A percentile compares a stretch with the other conserved stretches of the same genome.
Evolutionary conservation across 2,113 vertebrate genomes (phyloP).

Genomic region (Caranx melampygus): DNA sequence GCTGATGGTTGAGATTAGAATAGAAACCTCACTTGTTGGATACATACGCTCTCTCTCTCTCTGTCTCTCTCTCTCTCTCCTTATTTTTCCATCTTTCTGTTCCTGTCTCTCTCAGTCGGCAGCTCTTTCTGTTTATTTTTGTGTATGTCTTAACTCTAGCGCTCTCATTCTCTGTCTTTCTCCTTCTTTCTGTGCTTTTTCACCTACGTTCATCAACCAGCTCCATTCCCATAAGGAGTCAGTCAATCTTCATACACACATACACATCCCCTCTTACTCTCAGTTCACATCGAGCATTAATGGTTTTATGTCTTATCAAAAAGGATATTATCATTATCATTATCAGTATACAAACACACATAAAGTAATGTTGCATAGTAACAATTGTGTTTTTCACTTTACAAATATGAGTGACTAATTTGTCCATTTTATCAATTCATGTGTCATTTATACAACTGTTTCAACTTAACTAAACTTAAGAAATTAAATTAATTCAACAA

Average conservation of each 20-base stretch:
- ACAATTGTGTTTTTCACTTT: neutral
- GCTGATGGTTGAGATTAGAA: conserved; percentile 66
- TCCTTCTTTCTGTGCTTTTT: conserved; percentile 22
- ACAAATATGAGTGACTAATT: neutral
- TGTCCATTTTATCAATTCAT: too few species aligned
- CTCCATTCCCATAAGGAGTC: neutral
- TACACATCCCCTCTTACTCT: neutral
- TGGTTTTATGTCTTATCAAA: neutral
- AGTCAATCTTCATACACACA: neutral
- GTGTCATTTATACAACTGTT: too few species aligned
- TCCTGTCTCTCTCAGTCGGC: conserved; percentile 15
- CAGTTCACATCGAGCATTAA: neutral
- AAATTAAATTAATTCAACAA: neutral
- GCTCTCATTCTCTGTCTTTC: conserved; percentile 13
- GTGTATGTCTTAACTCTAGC: conserved; percentile 24
- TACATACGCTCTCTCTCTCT: conserved; percentile 11
- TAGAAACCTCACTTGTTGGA: conserved; percentile 68
- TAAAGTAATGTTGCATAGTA: neutral
- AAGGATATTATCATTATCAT: too few species aligned
- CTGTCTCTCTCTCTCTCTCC: neutral
- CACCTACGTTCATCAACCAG: neutral
- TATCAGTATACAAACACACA: neutral
- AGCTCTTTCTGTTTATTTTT: conserved; percentile 37
- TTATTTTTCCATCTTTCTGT: conserved; percentile 8
- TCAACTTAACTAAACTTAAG: too few species aligned